Base-by-base conservation (phyloP, 2,797 vertebrate genomes). In the Selene dorsalis region DNA sequence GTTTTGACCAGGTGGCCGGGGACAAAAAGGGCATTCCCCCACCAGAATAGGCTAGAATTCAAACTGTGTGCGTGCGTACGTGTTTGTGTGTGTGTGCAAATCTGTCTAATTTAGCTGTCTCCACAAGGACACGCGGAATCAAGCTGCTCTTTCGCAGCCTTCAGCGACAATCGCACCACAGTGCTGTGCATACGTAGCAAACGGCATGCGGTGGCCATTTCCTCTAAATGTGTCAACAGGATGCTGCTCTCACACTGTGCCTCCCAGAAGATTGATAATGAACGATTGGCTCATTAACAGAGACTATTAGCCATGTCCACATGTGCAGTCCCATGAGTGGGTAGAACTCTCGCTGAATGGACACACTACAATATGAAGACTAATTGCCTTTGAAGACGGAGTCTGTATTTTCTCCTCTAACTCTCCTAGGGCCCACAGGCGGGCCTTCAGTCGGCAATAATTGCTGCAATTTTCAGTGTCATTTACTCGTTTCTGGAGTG, bases 251-350 rank as follows among this genome's bases (percentile, higher is more conserved):
- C 92, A 90, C 90, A 91, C 91, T 84, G 90, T 59, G 88, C 88
- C 87, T 92, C 93, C 91, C 92, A 82, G 88, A 94, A 94, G 94
- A 94, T 95, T 95, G 93, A 95, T 94, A 95, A 94, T 95, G 94
- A 95, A 95, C 90, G 91, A 94, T 94, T 89, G 93, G 94, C 94
- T 95, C 95, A 95, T 95, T 95, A 95, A 94, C 94, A 91, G 93
- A 93, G 93, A 93, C 94, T 94, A 95, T 95, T 95, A 95, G 93
- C 94, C 94, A 91, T 93, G 94, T 95, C 93, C 93, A 92, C 92
- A 92, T 94, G 93, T 93, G 92, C 90, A 61, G 88, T 94, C 94
- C 93, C 94, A 80, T 84, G 92, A 94, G 95, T 91, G 91, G 87
- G 85, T 77, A 87, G 92, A 91, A 88, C 90, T 90, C 92, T 92